These are phyloP conservation scores for Malaclemys terrapin DNA, from an alignment of 2,113 vertebrate genomes.

Conservation along the genomic window DNA sequence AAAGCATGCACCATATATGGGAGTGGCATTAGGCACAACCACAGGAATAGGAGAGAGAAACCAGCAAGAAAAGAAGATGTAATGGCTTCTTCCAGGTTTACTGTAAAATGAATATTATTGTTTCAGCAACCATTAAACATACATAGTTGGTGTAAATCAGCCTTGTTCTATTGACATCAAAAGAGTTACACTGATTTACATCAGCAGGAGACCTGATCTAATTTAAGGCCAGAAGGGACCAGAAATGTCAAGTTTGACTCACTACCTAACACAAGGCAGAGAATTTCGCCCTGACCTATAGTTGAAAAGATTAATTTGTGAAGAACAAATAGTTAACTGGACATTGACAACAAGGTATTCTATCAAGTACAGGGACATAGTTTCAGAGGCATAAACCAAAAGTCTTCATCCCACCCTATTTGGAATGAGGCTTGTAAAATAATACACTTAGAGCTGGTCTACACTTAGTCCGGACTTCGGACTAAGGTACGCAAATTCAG, in stretches of 20 bases:
- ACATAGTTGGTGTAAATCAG: neutral
- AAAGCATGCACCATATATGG: neutral
- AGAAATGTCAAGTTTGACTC: neutral
- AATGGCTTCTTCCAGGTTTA: neutral
- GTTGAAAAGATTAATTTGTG: neutral
- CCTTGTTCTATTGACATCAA: neutral
- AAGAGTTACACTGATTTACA: neutral
- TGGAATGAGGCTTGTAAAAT: conserved; percentile 19
- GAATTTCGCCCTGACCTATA: neutral
- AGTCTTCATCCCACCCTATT: neutral
- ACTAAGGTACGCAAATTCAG: no score
- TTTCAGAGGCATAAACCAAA: conserved; percentile 25
- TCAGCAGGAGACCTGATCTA: accelerated
- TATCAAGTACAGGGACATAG: neutral
- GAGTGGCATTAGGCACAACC: neutral
- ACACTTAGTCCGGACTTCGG: no score
- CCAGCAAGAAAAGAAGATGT: neutral
- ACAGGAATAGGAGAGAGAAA: neutral
- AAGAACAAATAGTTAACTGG: neutral
- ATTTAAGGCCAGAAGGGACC: neutral
- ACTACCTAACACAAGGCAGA: neutral
- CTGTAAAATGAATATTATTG: neutral
- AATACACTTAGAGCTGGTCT: neutral
- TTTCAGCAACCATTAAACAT: neutral
- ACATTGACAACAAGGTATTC: neutral